phyloP scores from a whole-genome alignment of 2,888 invertebrate species.

The Seira ritae region DNA sequence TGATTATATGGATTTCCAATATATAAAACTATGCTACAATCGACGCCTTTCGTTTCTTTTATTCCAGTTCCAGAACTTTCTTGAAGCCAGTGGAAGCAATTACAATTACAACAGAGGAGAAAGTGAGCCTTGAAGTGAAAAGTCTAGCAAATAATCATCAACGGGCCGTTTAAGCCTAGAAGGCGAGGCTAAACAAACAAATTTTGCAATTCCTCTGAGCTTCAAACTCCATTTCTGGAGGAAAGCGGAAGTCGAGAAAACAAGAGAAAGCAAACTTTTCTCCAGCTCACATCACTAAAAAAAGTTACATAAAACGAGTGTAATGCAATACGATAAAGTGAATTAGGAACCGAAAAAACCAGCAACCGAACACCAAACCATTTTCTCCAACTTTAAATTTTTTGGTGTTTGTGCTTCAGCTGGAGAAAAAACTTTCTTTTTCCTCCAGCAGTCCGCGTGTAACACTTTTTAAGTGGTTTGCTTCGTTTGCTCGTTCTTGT shows the following conservation, averaged over 20 bases:
- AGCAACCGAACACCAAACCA: no score
- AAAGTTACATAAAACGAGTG: neutral
- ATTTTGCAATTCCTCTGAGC: no score
- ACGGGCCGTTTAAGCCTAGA: neutral
- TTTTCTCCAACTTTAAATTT: neutral
- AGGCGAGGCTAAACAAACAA: neutral
- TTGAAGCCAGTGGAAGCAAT: neutral
- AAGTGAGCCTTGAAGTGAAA: neutral
- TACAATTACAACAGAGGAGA: neutral
- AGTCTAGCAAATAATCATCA: neutral
- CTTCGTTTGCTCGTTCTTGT: neutral
- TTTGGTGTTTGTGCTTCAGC: neutral
- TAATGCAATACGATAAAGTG: neutral
- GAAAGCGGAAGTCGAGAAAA: conserved; percentile 3
- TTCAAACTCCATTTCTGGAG: neutral
- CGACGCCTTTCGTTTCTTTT: neutral
- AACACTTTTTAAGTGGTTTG: conserved; percentile 14
- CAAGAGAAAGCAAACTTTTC: neutral
- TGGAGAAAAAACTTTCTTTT: neutral
- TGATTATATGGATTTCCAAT: neutral
- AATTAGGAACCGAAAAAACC: neutral
- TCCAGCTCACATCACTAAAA: neutral
- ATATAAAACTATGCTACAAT: no score
- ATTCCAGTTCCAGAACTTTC: no score
- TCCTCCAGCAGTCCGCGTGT: neutral